Conservation (phyloP, 2,888 invertebrate genomes). For the Pterobdella sp. region DNA sequence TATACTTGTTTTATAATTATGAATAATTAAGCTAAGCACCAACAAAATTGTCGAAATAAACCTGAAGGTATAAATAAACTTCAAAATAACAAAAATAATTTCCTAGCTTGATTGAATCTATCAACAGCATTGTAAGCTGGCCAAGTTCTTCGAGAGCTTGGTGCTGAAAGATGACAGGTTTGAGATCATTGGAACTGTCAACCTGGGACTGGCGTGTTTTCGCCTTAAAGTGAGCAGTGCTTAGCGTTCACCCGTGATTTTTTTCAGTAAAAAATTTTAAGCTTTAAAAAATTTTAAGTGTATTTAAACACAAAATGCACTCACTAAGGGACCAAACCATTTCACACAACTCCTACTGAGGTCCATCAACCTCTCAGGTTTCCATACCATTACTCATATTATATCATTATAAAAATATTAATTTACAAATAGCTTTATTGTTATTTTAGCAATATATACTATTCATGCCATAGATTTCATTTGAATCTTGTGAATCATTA, state of each 20-base stretch:
- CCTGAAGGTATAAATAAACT: too few species aligned
- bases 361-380: slow-evolving; percentile 80
- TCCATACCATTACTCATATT: neutral
- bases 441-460: neutral
- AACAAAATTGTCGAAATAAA: too few species aligned
- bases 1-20: too few species aligned
- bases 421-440: neutral
- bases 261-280: too few species aligned
- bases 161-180: slow-evolving; percentile 76
- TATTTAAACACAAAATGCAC: neutral
- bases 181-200: slow-evolving; percentile 81
- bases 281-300: too few species aligned
- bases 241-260: too few species aligned
- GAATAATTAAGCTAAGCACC: too few species aligned
- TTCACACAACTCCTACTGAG: slow-evolving; percentile 84
- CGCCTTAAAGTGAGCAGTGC: slow-evolving; percentile 70
- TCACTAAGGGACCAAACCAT: slow-evolving; percentile 54
- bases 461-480: slow-evolving; percentile 46
- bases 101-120: neutral
- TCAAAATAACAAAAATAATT: neutral
- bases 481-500: neutral
- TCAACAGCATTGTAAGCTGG: slow-evolving; percentile 68
- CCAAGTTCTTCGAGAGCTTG: slow-evolving; percentile 75
- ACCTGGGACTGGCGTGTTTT: slow-evolving; percentile 79
- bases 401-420: neutral